These are phyloP conservation scores for Grantiella picta DNA, from an alignment of 2,113 vertebrate genomes.

Conservation along the genomic window DNA sequence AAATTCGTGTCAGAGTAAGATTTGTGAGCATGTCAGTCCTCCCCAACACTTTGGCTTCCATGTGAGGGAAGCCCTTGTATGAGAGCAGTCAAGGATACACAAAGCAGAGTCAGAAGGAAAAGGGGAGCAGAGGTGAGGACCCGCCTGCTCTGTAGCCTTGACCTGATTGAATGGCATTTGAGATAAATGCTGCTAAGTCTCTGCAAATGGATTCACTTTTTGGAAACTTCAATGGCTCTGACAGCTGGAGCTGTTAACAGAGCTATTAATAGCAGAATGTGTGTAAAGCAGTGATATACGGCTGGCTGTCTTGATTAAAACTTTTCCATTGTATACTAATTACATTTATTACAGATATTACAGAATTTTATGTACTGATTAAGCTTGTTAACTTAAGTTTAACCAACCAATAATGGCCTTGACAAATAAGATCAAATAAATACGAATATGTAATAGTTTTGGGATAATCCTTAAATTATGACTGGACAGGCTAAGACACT, in stretches of 20 bases:
- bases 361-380: not conserved
- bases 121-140: not conserved
- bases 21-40: not conserved
- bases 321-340: not conserved
- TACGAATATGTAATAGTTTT: not conserved
- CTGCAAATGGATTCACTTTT: not conserved
- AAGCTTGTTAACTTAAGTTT: not conserved
- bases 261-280: constrained; percentile 4
- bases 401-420: not conserved
- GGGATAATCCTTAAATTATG: not conserved
- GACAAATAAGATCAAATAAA: not conserved
- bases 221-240: not conserved
- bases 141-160: not conserved
- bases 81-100: not conserved
- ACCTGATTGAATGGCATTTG: not conserved
- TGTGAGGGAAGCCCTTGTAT: not conserved
- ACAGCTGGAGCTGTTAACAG: not conserved
- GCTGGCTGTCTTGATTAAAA: not conserved
- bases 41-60: not conserved
- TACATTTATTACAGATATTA: not conserved
- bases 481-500: not conserved
- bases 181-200: not conserved
- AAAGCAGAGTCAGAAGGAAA: not conserved
- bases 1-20: not conserved
- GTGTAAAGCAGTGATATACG: not conserved